phyloP scores from a whole-genome alignment of 1,140 invertebrate genomes.

The Lucilia sericata region DNA sequence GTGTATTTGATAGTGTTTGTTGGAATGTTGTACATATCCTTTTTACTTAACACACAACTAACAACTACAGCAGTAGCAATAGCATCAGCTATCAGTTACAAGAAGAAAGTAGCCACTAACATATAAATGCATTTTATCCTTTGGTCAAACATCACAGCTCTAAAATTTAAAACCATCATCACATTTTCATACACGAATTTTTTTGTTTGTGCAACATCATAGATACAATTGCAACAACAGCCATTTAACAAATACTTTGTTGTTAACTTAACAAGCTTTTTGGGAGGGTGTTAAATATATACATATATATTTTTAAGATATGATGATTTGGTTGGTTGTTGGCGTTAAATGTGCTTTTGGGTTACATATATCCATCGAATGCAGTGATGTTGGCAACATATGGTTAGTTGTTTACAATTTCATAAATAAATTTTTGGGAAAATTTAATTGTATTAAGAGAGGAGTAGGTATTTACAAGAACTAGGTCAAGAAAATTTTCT shows the following conservation, averaged over 20 bases:
- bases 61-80: slow-evolving; percentile 52
- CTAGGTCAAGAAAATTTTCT: too few relatives aligned
- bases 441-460: too few relatives aligned
- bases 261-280: slow-evolving; percentile 47
- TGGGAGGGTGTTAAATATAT: not conserved
- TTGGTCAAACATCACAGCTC: slow-evolving; percentile 52
- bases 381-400: too few relatives aligned
- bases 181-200: not conserved
- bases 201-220: not conserved
- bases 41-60: not conserved
- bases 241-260: slow-evolving; percentile 53
- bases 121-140: slow-evolving; percentile 47
- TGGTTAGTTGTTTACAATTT: too few relatives aligned
- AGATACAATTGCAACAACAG: not conserved
- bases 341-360: too few relatives aligned
- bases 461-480: too few relatives aligned
- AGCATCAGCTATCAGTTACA: too few relatives aligned
- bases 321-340: too few relatives aligned
- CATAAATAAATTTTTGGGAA: too few relatives aligned
- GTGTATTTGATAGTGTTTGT: slow-evolving; percentile 1
- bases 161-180: slow-evolving; percentile 46
- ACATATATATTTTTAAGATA: too few relatives aligned
- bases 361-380: too few relatives aligned
- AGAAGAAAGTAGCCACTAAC: not conserved
- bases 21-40: slow-evolving; percentile 48